Percentiles rank a stretch among this genome's conserved stretches.
Conservation (phyloP, 2,888 invertebrate genomes). For the Epinotia bilunana region DNA sequence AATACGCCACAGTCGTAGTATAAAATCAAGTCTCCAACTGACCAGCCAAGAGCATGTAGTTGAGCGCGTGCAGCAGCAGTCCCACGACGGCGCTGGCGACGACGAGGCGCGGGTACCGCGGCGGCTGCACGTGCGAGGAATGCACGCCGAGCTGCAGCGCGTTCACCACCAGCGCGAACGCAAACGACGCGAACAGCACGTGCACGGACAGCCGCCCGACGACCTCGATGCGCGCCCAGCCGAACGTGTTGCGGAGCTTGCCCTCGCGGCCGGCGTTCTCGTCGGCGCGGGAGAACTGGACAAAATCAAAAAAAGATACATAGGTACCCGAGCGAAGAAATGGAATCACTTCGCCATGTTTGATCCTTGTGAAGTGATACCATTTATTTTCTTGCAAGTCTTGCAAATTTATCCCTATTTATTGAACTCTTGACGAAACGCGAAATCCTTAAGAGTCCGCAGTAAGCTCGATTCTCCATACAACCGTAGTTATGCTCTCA, state of each 20-base stretch:
- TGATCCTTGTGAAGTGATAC: too few species aligned
- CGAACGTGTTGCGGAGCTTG: constrained; percentile 94
- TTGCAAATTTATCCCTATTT: too few species aligned
- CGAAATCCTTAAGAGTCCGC: too few species aligned
- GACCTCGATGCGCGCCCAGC: constrained; percentile 96
- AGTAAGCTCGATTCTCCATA: too few species aligned
- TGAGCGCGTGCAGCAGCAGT: constrained; percentile 89
- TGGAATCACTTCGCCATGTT: too few species aligned
- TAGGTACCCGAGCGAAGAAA: too few species aligned
- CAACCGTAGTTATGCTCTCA: too few species aligned
- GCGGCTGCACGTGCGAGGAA: constrained; percentile 78
- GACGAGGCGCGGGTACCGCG: constrained; percentile 87
- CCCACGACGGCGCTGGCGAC: constrained; percentile 91
- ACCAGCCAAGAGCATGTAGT: constrained; percentile 92
- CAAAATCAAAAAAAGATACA: not conserved
- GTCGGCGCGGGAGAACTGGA: constrained; percentile 77
- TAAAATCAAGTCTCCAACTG: constrained; percentile 50
- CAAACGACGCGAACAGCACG: constrained; percentile 92
- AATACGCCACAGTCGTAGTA: too few species aligned
- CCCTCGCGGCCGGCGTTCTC: constrained; percentile 85
- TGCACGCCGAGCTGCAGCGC: constrained; percentile 92
- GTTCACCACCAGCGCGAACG: constrained; percentile 92
- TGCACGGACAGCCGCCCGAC: constrained; percentile 92
- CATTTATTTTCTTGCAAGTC: too few species aligned
- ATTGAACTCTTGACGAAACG: too few species aligned